Percentiles rank a stretch among this genome's conserved stretches.
Conservation (phyloP, 2,888 invertebrate species). For the Ceriagrion tenellum region DNA sequence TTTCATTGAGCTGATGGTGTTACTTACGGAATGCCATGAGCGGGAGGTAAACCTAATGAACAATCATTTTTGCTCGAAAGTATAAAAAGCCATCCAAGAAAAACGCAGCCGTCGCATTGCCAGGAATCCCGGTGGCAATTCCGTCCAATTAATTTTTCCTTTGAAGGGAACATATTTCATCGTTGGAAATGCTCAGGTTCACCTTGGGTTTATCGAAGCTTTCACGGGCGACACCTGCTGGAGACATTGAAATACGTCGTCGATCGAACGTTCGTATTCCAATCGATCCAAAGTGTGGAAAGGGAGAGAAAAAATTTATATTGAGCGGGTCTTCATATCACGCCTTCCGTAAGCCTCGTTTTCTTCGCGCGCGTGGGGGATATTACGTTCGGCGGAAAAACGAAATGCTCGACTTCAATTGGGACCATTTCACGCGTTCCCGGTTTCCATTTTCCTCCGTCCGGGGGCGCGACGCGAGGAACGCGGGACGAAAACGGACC, state of each 20-base stretch:
- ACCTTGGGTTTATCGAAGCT: not conserved
- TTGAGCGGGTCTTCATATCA: not conserved
- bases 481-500: not conserved
- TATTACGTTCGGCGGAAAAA: conserved; percentile 14
- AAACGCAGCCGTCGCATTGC: not conserved
- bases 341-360: conserved; percentile 5
- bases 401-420: conserved; percentile 10
- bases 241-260: not conserved
- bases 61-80: not conserved
- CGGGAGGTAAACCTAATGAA: no score
- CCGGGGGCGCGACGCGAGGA: not conserved
- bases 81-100: not conserved
- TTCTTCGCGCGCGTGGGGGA: not conserved
- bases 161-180: not conserved
- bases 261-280: not conserved
- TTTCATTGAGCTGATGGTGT: no score
- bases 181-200: not conserved
- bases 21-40: no score
- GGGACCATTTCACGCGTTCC: conserved; percentile 20
- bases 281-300: not conserved
- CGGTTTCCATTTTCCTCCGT: not conserved
- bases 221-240: not conserved
- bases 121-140: not conserved
- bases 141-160: not conserved
- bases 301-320: not conserved